Evolutionary conservation across 2,888 invertebrate genomes (phyloP), one percentile per base, ranked within the genome.

Genomic region (Heteropelma amictum): DNA sequence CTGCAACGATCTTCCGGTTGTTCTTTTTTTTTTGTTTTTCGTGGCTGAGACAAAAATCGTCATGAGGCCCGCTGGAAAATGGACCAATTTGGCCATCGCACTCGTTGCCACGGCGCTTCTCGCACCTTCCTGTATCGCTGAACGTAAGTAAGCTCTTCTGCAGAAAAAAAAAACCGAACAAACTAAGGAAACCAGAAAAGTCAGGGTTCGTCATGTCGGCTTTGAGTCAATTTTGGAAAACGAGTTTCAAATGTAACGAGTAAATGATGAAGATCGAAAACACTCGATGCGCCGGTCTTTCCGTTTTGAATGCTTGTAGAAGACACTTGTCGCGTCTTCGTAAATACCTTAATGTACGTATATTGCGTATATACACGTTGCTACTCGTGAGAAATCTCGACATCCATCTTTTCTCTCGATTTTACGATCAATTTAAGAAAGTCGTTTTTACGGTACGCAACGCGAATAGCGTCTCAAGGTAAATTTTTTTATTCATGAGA

Each of bases 61-160:
- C 74, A 88, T 88, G 86, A 86, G 83, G 80, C 81, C 79, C 82
- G 76, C 80, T 56, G 82, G 80, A 61, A 79, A 70, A 68, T 86
- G 87, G 87, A 82, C 83, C 77, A 77, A 83, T 67, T 64, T 86
- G 81, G 85, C 86, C 72, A 81, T 83, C 63, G 77, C 82, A 76
- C 74, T 85, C 53, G 81, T 88, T 6, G 83, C 85, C 17, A 78
- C 83, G 75, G 83, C 86, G 8, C 81, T 88, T 60, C 75, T 87
- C 14, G 68, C 84, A 53, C 85, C 86, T 53, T 76, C 82, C 23
- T 83, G 82, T 53, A 79, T 82, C 71, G 87, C 88, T 61, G 89
- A 89, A 77, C 87, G 89, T 89, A 83, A 88, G 87, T 65, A 58
- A 12, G 21, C 8, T 47, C 26, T 28, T 54, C n/a, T n/a, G n/a